phyloP scores from a whole-genome alignment of 1,140 invertebrate species.

The Himalopsyche phryganea region DNA sequence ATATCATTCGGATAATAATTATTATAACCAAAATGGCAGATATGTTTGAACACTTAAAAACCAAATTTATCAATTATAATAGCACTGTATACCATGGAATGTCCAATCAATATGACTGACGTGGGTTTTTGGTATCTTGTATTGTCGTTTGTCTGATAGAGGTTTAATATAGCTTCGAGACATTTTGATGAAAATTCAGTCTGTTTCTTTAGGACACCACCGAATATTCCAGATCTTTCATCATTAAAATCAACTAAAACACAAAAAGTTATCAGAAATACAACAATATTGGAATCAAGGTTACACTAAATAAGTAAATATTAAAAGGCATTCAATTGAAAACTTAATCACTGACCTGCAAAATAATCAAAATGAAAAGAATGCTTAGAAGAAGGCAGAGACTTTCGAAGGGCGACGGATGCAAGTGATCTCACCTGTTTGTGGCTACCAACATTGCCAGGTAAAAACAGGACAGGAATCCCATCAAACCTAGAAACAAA shows the following conservation, averaged over 20 bases:
- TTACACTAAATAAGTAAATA: no score
- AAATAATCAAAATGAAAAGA: conserved; percentile 81
- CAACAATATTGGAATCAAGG: not conserved
- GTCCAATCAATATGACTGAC: conserved; percentile 71
- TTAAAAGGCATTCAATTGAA: no score
- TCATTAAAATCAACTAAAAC: conserved; percentile 68
- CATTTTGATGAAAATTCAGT: conserved; percentile 66
- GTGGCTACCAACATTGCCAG: conserved; percentile 83
- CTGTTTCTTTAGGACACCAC: conserved; percentile 68
- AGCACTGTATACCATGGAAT: conserved; percentile 92
- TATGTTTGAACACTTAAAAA: no score
- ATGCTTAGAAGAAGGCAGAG: conserved; percentile 55
- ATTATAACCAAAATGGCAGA: no score
- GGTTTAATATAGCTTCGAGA: conserved; percentile 62
- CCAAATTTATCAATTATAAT: no score
- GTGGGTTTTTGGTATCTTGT: conserved; percentile 39
- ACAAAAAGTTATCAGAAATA: conserved; percentile 4
- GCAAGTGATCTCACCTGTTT: conserved; percentile 77
- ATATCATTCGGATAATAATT: no score
- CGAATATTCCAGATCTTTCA: conserved; percentile 70
- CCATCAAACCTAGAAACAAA: conserved; percentile 59
- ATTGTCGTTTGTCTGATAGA: conserved; percentile 55
- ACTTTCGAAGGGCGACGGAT: conserved; percentile 76
- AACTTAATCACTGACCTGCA: conserved; percentile 40
- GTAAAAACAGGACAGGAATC: conserved; percentile 84